phyloP scores from a whole-genome alignment of 2,888 invertebrate species.

The Andrena trimmerana region DNA sequence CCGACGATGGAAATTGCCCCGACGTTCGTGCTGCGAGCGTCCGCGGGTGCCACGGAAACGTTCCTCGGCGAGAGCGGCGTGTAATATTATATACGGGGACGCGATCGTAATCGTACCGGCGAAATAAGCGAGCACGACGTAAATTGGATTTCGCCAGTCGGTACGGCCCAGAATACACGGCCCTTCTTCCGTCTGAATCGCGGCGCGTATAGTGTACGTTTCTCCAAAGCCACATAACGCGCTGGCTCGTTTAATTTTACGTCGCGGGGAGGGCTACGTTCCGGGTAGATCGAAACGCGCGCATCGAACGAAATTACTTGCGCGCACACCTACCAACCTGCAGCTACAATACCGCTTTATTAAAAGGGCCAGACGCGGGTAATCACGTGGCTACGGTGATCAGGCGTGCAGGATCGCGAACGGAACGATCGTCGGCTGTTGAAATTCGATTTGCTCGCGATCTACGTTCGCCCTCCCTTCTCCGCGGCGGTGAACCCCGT shows the following conservation, averaged over 20 bases:
- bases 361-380: conserved; percentile 22
- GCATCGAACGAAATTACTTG: conserved; percentile 28
- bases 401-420: not conserved
- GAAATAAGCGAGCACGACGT: conserved; percentile 14
- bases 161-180: not conserved
- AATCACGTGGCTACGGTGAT: conserved; percentile 22
- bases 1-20: conserved; percentile 37
- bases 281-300: not conserved
- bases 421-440: not conserved
- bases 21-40: not conserved
- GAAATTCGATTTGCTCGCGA: conserved; percentile 21
- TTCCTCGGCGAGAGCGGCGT: not conserved
- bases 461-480: not conserved
- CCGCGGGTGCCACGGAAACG: not conserved
- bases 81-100: conserved; percentile 23
- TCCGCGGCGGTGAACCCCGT: not conserved
- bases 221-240: conserved; percentile 1
- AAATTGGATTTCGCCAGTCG: conserved; percentile 38
- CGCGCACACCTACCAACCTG: not conserved
- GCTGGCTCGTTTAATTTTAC: conserved; percentile 21
- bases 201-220: not conserved
- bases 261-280: not conserved
- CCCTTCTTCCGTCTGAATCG: not conserved
- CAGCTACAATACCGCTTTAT: conserved; percentile 12
- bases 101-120: conserved; percentile 37